Conservation (phyloP, 2,113 vertebrate genomes). For the Apodemus sylvaticus region DNA sequence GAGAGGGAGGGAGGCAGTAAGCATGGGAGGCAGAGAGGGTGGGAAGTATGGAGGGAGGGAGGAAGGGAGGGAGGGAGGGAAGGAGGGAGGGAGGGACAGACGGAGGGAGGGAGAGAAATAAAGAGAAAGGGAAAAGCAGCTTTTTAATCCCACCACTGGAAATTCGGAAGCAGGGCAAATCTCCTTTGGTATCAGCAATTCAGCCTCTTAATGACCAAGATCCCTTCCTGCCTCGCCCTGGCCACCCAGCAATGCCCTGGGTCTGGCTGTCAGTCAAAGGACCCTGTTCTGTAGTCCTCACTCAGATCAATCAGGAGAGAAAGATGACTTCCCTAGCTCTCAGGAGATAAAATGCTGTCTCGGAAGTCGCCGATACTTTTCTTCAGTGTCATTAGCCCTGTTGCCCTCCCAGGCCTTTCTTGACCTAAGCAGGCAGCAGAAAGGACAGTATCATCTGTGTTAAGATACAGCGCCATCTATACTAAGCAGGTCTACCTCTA, state of each 20-base stretch:
- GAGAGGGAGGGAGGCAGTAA: background rate
- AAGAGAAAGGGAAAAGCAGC: background rate
- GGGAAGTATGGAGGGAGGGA: too few species aligned
- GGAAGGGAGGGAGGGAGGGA: too few species aligned
- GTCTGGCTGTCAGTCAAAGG: background rate
- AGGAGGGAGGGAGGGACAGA: too few species aligned
- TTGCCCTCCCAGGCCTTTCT: background rate
- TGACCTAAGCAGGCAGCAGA: background rate
- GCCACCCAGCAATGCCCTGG: too few species aligned
- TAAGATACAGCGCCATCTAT: background rate
- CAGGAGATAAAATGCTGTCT: background rate
- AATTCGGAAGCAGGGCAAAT: background rate
- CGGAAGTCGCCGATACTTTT: background rate
- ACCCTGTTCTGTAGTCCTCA: background rate
- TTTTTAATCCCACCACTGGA: background rate
- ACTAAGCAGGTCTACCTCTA: background rate
- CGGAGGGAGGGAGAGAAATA: too few species aligned
- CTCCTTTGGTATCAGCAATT: background rate
- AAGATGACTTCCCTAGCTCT: background rate
- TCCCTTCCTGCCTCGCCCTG: background rate
- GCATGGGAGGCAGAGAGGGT: too few species aligned
- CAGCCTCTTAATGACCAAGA: background rate
- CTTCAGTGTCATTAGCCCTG: background rate
- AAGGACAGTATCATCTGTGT: accelerated
- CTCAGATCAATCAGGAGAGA: background rate